Evolutionary conservation across 2,113 vertebrate genomes (phyloP).

Genomic region (Hippocampus comes): DNA sequence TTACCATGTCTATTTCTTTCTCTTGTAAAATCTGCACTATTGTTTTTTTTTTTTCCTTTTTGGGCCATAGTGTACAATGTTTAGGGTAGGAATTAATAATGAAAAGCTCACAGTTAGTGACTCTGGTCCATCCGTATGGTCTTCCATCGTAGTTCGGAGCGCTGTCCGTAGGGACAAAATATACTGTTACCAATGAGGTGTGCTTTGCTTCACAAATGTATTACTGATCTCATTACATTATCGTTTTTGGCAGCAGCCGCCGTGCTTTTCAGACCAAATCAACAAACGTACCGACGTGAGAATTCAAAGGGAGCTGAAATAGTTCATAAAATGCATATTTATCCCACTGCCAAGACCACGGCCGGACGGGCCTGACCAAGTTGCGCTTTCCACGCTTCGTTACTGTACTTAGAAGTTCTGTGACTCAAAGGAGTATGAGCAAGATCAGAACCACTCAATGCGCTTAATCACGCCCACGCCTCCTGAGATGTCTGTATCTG

Average conservation of each 20-base stretch:
- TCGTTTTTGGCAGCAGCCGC: slow-evolving; percentile 6
- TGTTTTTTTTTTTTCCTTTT: slow-evolving; percentile 3
- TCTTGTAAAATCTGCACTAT: slow-evolving; percentile 52
- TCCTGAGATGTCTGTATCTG: slow-evolving; percentile 13
- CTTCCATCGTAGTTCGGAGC: slow-evolving; percentile 30
- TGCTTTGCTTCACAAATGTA: slow-evolving; percentile 6
- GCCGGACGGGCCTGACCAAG: background rate
- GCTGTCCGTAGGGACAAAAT: slow-evolving; percentile 18
- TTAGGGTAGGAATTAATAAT: slow-evolving; percentile 14
- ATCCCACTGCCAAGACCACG: background rate
- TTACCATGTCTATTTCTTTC: slow-evolving; percentile 29
- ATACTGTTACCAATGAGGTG: slow-evolving; percentile 1
- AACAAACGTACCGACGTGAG: background rate
- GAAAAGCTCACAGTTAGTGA: slow-evolving; percentile 1
- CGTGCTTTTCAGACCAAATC: slow-evolving; percentile 41
- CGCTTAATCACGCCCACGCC: background rate
- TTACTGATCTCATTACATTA: slow-evolving; percentile 10
- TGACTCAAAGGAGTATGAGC: background rate
- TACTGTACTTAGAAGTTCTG: slow-evolving; percentile 1
- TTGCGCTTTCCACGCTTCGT: background rate
- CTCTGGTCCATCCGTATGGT: background rate
- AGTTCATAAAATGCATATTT: slow-evolving; percentile 14
- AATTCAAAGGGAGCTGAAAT: slow-evolving; percentile 12
- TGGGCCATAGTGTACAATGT: slow-evolving; percentile 13
- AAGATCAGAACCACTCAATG: background rate